These are phyloP conservation scores for Lophius americanus DNA, from an alignment of 2,797 vertebrate species.

Conservation along the genomic window DNA sequence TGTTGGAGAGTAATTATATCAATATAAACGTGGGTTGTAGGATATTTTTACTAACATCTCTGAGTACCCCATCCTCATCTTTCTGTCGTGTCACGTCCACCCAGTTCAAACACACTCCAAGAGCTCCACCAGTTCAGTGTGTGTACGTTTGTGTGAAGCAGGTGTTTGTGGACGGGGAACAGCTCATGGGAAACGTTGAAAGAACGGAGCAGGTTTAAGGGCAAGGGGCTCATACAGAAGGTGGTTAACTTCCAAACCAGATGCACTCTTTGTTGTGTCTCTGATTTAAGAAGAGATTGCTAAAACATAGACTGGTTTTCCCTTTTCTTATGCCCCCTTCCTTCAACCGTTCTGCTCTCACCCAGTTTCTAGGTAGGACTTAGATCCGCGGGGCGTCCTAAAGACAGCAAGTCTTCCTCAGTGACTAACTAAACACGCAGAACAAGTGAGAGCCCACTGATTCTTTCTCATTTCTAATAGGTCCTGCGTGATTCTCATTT, in stretches of 20 bases:
- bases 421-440: not conserved
- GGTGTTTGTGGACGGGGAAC: constrained; percentile 17
- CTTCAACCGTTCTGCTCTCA: constrained; percentile 10
- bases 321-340: not conserved
- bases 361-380: constrained; percentile 1
- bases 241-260: constrained; percentile 50
- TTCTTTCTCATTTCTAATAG: not conserved
- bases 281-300: constrained; percentile 3
- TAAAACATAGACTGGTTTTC: constrained; percentile 19
- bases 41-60: not conserved
- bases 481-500: not conserved
- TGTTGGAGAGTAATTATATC: not conserved
- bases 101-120: no score
- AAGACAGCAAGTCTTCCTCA: not conserved
- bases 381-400: not conserved
- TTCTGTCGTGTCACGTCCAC: not conserved
- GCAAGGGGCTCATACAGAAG: constrained; percentile 18
- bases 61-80: not conserved
- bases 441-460: not conserved
- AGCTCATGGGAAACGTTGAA: constrained; percentile 24
- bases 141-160: constrained; percentile 10
- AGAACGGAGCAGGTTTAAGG: constrained; percentile 23
- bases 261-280: constrained; percentile 25
- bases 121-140: not conserved
- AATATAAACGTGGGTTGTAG: no score